Conservation (phyloP, 2,113 vertebrate genomes). For the Hippocampus zosterae region DNA sequence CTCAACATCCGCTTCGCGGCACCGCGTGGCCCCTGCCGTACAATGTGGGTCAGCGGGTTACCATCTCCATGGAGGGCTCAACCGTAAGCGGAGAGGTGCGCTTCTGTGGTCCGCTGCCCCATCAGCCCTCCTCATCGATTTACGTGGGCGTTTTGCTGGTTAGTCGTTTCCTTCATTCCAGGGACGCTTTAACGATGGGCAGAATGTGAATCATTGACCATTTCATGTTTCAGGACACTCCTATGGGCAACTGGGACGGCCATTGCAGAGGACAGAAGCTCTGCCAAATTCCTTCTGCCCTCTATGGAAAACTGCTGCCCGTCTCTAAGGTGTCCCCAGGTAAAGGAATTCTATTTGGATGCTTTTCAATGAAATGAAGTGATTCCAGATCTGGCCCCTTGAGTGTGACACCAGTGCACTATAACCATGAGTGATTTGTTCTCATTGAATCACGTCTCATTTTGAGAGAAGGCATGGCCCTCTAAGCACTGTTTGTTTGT, state of each 20-base stretch:
- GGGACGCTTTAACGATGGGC: background rate
- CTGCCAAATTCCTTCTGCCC: constrained; percentile 58
- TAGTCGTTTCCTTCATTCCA: constrained; percentile 16
- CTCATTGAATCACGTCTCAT: no score
- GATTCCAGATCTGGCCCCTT: background rate
- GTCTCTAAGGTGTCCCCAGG: constrained; percentile 61
- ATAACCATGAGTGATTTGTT: no score
- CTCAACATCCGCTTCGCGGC: constrained; percentile 22
- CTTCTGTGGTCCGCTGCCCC: constrained; percentile 61
- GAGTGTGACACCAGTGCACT: no score
- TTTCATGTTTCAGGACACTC: constrained; percentile 56
- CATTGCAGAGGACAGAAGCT: constrained; percentile 55
- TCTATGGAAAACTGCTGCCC: constrained; percentile 62
- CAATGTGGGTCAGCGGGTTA: constrained; percentile 60
- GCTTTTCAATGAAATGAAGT: background rate
- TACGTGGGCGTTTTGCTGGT: constrained; percentile 71
- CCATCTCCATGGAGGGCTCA: constrained; percentile 41
- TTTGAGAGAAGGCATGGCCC: no score
- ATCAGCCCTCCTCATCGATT: constrained; percentile 17
- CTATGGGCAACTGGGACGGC: constrained; percentile 70
- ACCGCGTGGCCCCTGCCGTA: background rate
- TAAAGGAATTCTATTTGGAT: constrained; percentile 18
- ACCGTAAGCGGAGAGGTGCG: constrained; percentile 53
- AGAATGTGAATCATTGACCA: background rate
- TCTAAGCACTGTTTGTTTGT: no score